Evolutionary conservation across 2,113 vertebrate species (phyloP).

Genomic region (Ailurus styani): DNA sequence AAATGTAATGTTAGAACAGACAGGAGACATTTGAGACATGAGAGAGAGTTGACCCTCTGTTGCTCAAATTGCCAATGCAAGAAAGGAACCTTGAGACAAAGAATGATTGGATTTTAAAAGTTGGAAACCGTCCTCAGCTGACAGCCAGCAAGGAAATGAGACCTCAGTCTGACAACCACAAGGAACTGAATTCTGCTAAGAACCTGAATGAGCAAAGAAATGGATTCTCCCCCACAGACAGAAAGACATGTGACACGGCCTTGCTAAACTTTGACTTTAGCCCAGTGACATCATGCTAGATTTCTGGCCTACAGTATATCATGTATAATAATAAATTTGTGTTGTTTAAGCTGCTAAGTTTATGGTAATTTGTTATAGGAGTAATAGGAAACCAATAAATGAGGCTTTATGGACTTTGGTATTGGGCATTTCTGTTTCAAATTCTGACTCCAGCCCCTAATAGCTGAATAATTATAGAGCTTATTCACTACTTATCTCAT

Average conservation of each 20-base stretch:
- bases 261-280: neutral
- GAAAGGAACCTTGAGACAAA: neutral
- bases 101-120: neutral
- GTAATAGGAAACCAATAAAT: neutral
- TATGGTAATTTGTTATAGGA: neutral
- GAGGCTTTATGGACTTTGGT: neutral
- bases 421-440: neutral
- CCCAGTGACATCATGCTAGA: neutral
- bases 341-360: neutral
- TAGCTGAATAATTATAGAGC: neutral
- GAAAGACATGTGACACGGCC: neutral
- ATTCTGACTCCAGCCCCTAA: neutral
- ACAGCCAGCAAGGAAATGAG: neutral
- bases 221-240: neutral
- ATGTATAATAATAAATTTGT: neutral
- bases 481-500: neutral
- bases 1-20: neutral
- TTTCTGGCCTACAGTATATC: neutral
- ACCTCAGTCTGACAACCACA: neutral
- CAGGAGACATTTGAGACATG: neutral
- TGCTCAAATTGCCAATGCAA: neutral
- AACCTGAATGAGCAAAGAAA: neutral
- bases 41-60: neutral
- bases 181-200: neutral
- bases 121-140: neutral